Conservation (phyloP, 2,113 vertebrate species). For the Sterna hirundo region DNA sequence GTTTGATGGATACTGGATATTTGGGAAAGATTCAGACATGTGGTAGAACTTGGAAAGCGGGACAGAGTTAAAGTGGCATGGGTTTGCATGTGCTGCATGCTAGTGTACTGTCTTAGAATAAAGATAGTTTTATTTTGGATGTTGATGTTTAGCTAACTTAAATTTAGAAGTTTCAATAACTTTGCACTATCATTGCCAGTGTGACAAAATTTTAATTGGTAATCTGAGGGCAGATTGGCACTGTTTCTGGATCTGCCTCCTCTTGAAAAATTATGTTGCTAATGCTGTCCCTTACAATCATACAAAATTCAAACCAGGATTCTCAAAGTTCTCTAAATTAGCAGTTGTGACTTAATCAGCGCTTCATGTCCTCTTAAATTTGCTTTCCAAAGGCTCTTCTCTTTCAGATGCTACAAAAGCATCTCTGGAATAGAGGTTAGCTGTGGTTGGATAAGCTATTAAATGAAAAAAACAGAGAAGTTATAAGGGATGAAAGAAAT, state of each 20-base stretch:
- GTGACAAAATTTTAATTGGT: background rate
- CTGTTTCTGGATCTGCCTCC: background rate
- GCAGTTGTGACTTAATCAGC: background rate
- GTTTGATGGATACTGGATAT: background rate
- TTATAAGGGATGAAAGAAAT: background rate
- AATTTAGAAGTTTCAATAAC: background rate
- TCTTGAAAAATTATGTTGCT: background rate
- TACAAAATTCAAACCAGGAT: background rate
- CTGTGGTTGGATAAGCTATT: background rate
- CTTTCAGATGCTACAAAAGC: background rate
- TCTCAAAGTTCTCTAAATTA: background rate
- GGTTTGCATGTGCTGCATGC: background rate
- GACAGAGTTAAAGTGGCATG: background rate
- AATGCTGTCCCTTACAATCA: background rate
- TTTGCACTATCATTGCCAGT: background rate
- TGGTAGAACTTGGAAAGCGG: background rate
- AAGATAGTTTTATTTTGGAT: background rate
- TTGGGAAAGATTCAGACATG: background rate
- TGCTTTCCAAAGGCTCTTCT: background rate
- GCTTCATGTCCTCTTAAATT: background rate
- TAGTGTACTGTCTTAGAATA: background rate
- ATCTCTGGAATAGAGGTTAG: background rate
- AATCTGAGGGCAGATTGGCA: background rate
- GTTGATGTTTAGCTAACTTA: background rate
- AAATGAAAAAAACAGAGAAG: background rate